Conservation (phyloP, 2,797 vertebrate genomes). For the Falco novaeseelandiae region DNA sequence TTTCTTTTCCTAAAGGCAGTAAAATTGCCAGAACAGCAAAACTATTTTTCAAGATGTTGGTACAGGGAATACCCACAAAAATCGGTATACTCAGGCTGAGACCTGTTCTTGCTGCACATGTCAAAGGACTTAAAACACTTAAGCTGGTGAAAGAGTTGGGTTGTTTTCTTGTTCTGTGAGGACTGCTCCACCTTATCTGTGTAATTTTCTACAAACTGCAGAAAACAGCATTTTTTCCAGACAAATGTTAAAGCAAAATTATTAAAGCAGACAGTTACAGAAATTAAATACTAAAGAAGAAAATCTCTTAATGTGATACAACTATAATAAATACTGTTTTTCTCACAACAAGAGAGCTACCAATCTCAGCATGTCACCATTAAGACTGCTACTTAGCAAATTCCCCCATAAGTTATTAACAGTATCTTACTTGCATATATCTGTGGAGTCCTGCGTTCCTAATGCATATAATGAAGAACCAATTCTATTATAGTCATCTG, state of each 20-base stretch:
- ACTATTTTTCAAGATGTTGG: neutral
- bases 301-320: neutral
- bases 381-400: neutral
- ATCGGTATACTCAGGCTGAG: neutral
- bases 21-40: neutral
- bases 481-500: slow-evolving; percentile 98
- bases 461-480: slow-evolving; percentile 92
- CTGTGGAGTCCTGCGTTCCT: slow-evolving; percentile 96
- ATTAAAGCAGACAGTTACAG: neutral
- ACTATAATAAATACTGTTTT: neutral
- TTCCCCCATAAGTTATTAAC: neutral
- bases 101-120: neutral
- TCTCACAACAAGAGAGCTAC: neutral
- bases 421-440: slow-evolving; percentile 91
- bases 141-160: neutral
- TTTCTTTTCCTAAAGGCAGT: neutral
- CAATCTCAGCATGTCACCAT: neutral
- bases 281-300: neutral
- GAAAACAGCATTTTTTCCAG: neutral
- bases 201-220: neutral
- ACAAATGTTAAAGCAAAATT: neutral
- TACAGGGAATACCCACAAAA: neutral
- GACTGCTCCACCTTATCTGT: neutral
- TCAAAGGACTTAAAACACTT: neutral
- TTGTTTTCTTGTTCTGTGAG: neutral